Percentiles rank a stretch among this genome's conserved stretches.
These are phyloP conservation scores for Cheilosia vernalis DNA, from an alignment of 2,888 invertebrate genomes.

Conservation along the genomic window DNA sequence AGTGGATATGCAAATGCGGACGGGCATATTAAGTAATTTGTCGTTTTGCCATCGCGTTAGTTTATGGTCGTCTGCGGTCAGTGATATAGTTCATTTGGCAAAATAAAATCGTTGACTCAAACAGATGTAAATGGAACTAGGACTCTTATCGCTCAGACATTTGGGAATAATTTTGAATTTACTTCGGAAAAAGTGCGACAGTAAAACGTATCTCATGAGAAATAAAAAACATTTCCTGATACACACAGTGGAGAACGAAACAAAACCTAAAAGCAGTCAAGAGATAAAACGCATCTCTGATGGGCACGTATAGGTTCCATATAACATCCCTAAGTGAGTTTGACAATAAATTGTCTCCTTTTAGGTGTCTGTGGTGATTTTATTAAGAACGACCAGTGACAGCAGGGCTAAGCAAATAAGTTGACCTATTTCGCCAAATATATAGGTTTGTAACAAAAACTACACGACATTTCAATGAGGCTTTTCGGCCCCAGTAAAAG, in stretches of 20 bases:
- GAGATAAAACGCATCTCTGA: slow-evolving; percentile 14
- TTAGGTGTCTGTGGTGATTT: not conserved
- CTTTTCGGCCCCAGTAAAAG: too few species aligned
- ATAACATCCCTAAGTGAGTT: slow-evolving; percentile 37
- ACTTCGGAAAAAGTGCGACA: slow-evolving; percentile 18
- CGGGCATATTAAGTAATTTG: not conserved
- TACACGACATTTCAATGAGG: too few species aligned
- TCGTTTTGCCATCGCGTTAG: not conserved
- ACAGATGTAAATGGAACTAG: too few species aligned
- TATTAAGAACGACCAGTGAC: not conserved
- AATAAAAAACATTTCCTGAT: slow-evolving; percentile 26
- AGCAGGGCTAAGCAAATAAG: too few species aligned
- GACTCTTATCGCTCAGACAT: too few species aligned
- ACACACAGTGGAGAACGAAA: slow-evolving; percentile 4
- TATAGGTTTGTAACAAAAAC: too few species aligned
- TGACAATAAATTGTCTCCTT: slow-evolving; percentile 33
- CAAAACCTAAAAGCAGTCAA: slow-evolving; percentile 6
- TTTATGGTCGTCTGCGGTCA: not conserved
- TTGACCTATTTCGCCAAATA: too few species aligned
- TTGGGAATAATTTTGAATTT: too few species aligned
- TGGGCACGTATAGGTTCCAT: slow-evolving; percentile 34
- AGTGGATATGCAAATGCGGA: slow-evolving; percentile 21
- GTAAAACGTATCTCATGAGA: slow-evolving; percentile 33
- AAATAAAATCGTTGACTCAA: too few species aligned
- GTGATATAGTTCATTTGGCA: not conserved